These are phyloP conservation scores for Pseudorectes ferrugineus DNA, from an alignment of 2,113 vertebrate genomes.

Conservation along the genomic window DNA sequence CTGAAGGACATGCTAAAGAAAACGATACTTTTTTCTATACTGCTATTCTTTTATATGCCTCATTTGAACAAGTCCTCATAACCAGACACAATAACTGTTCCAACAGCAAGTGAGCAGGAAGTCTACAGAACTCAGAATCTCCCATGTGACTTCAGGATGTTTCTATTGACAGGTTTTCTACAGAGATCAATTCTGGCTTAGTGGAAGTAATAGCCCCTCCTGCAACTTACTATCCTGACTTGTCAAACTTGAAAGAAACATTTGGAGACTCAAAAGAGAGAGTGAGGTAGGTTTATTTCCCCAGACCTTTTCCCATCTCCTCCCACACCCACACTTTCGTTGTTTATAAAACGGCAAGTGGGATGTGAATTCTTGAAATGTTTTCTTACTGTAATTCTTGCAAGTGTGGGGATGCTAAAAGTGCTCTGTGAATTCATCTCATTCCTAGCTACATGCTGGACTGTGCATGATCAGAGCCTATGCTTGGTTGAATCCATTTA, in stretches of 20 bases:
- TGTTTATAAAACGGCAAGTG: slow-evolving; percentile 31
- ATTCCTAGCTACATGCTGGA: not conserved
- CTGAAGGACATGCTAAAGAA: not conserved
- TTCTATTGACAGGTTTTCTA: slow-evolving; percentile 82
- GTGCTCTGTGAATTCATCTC: not conserved
- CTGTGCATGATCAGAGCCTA: not conserved
- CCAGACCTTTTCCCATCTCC: not conserved
- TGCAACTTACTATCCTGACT: slow-evolving; percentile 89
- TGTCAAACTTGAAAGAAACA: slow-evolving; percentile 92
- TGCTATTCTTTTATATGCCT: not conserved
- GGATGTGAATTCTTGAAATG: slow-evolving; percentile 49
- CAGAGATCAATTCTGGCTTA: slow-evolving; percentile 90
- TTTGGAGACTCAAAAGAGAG: slow-evolving; percentile 97
- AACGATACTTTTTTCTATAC: not conserved
- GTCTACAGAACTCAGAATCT: not conserved
- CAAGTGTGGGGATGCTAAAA: not conserved
- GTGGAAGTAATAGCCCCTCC: slow-evolving; percentile 96
- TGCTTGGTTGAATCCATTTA: not conserved
- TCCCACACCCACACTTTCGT: not conserved
- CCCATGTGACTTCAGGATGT: not conserved
- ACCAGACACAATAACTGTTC: not conserved
- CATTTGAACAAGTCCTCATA: not conserved
- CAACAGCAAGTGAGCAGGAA: not conserved
- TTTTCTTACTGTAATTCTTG: slow-evolving; percentile 39
- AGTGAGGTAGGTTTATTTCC: slow-evolving; percentile 80